Percentiles rank a stretch among this genome's conserved stretches.
These are phyloP conservation scores for Coecobrya sp. DNA, from an alignment of 2,888 invertebrate species.

Conservation along the genomic window DNA sequence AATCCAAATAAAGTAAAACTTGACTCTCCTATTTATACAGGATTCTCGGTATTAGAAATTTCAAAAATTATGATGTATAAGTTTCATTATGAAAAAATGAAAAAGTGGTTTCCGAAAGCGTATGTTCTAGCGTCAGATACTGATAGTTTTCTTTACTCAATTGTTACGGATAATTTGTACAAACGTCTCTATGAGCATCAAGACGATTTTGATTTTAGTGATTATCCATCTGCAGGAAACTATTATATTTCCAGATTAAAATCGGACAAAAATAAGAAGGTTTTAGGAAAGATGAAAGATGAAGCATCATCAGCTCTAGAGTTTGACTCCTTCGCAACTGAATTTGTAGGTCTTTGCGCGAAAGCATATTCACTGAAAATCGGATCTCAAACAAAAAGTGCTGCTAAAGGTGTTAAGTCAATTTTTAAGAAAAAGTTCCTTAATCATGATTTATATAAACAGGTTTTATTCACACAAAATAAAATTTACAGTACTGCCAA, in stretches of 20 bases:
- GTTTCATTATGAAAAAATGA: constrained; percentile 70
- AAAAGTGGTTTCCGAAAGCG: constrained; percentile 42
- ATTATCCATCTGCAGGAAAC: constrained; percentile 66
- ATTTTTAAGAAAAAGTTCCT: constrained; percentile 55
- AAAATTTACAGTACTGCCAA: neutral
- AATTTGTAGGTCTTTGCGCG: constrained; percentile 83
- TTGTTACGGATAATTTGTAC: constrained; percentile 60
- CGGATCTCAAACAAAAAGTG: constrained; percentile 7
- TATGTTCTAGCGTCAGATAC: constrained; percentile 52
- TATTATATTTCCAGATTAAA: constrained; percentile 17
- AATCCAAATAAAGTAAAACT: constrained; percentile 17
- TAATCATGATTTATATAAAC: constrained; percentile 40
- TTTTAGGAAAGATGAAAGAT: constrained; percentile 85
- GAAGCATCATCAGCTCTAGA: constrained; percentile 80
- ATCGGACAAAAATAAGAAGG: constrained; percentile 82
- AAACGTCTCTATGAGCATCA: constrained; percentile 17
- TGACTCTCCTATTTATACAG: constrained; percentile 61
- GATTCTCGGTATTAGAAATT: constrained; percentile 40
- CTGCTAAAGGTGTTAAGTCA: constrained; percentile 70
- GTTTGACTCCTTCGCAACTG: no score
- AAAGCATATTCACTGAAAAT: constrained; percentile 65
- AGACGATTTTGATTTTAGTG: constrained; percentile 72
- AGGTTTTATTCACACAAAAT: constrained; percentile 7
- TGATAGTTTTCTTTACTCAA: constrained; percentile 79
- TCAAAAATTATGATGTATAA: constrained; percentile 50